Conservation (phyloP, 92 coral and sea anemone species). For the Zoanthus sociatus region DNA sequence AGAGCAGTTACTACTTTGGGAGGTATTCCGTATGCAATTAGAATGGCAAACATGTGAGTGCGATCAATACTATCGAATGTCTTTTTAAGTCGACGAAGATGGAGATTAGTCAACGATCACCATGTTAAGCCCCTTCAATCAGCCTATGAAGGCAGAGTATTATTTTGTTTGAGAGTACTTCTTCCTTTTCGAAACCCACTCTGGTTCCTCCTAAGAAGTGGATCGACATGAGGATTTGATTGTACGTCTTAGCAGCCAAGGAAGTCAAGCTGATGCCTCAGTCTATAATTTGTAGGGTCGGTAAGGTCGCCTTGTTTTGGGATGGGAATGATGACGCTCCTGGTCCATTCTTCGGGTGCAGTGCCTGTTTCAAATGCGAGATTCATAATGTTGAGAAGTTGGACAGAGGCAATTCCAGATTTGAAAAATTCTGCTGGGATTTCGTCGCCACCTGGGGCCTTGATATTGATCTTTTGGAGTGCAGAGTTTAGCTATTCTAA, state of each 20-base stretch:
- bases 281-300: slow-evolving; percentile 18
- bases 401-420: slow-evolving; percentile 22
- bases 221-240: slow-evolving; percentile 1
- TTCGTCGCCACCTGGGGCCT: slow-evolving; percentile 20
- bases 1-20: background rate
- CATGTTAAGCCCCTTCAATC: background rate
- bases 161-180: background rate
- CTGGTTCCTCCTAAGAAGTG: background rate
- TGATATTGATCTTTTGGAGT: background rate
- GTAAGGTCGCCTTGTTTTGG: slow-evolving; percentile 19
- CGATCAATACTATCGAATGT: background rate
- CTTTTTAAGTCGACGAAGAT: background rate
- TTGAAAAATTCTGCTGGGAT: background rate
- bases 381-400: slow-evolving; percentile 19
- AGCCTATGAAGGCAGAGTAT: background rate
- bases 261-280: slow-evolving; percentile 8
- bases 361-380: slow-evolving; percentile 20
- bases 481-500: background rate
- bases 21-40: background rate
- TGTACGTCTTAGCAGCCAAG: slow-evolving; percentile 12
- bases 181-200: slow-evolving; percentile 11
- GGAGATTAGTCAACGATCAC: background rate
- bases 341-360: slow-evolving; percentile 26
- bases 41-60: background rate
- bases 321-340: slow-evolving; percentile 19